Evolutionary conservation across 2,888 invertebrate species (phyloP).

Genomic region (Cheilosia soror): DNA sequence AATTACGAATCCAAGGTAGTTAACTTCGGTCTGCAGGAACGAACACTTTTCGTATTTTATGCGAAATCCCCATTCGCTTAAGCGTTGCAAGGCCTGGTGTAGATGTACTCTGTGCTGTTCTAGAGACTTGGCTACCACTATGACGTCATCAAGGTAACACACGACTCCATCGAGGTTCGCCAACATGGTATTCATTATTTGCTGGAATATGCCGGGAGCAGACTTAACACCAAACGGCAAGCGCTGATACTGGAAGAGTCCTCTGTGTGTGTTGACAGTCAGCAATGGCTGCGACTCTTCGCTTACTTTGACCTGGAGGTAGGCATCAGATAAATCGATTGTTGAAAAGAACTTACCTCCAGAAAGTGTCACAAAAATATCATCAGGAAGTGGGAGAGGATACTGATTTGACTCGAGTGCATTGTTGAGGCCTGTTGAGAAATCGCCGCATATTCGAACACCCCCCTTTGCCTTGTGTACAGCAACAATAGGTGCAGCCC

Average conservation of each 20-base stretch:
- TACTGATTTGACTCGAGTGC: slow-evolving; percentile 71
- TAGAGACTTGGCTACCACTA: slow-evolving; percentile 15
- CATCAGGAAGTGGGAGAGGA: slow-evolving; percentile 69
- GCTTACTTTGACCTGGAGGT: slow-evolving; percentile 72
- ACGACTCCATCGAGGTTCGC: slow-evolving; percentile 36
- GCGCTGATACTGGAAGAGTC: no score
- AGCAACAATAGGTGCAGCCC: slow-evolving; percentile 75
- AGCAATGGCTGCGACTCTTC: slow-evolving; percentile 66
- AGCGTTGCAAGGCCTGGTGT: slow-evolving; percentile 12
- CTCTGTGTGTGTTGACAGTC: slow-evolving; percentile 68
- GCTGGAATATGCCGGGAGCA: slow-evolving; percentile 72
- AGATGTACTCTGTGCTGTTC: slow-evolving; percentile 25
- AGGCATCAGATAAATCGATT: slow-evolving; percentile 75
- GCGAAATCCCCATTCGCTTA: no score
- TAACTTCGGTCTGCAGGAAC: no score
- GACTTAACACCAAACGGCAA: no score
- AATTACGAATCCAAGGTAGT: no score
- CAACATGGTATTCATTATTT: slow-evolving; percentile 71
- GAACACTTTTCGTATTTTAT: no score
- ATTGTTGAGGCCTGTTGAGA: slow-evolving; percentile 73
- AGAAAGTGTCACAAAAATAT: slow-evolving; percentile 67
- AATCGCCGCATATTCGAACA: slow-evolving; percentile 75
- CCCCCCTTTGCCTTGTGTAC: slow-evolving; percentile 60
- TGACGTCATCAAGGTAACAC: slow-evolving; percentile 40
- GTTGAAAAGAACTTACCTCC: slow-evolving; percentile 59